Base-by-base conservation (phyloP, 2,113 vertebrate species). In the Malurus elegans region DNA sequence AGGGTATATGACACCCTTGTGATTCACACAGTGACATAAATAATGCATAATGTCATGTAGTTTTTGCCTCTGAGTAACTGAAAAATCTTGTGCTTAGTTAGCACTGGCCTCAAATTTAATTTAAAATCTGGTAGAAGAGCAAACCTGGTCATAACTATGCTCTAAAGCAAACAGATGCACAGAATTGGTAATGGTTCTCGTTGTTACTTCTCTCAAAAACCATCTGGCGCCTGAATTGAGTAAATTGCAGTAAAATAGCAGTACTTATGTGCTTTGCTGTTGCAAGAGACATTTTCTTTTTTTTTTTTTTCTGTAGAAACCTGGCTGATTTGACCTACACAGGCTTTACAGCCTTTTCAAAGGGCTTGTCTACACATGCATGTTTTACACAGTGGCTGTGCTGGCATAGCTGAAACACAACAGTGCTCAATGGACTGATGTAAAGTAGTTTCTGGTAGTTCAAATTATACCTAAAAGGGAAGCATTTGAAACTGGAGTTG, bases 191-290 rank as follows among this genome's bases (percentile, higher is more conserved):
- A 91, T 82, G 61, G 84, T 95, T 93, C 70, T 92, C 24, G 54
- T 95, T 94, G 89, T 85, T 95, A 85, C 91, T 90, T 91, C 71
- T 92, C 53, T 89, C 50, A 65, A 76, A 94, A 96, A 95, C 93
- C 74, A 91, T 97, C 93, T 97, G 90, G 87, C 4, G 54, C 91
- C 93, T 79, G 66, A 94, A 91, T 73, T 79, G 74, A 91, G 38
- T 91, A 94, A 94, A 95, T 90, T 89, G 90, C 90, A 88, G 83
- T 87, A 82, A 96, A 96, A 85, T 90, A 95, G 78, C 89, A 93
- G 90, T 85, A 92, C 58, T 95, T 92, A 79, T 32, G 81, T 95
- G 74, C 87, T 95, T 75, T 88, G 87, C 90, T 92, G 57, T 95
- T 95, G 90, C 87, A 92, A 86, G 79, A 95, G 83, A 78, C 69